Evolutionary conservation across 2,113 vertebrate species (phyloP).

Genomic region (Globicephala melas): DNA sequence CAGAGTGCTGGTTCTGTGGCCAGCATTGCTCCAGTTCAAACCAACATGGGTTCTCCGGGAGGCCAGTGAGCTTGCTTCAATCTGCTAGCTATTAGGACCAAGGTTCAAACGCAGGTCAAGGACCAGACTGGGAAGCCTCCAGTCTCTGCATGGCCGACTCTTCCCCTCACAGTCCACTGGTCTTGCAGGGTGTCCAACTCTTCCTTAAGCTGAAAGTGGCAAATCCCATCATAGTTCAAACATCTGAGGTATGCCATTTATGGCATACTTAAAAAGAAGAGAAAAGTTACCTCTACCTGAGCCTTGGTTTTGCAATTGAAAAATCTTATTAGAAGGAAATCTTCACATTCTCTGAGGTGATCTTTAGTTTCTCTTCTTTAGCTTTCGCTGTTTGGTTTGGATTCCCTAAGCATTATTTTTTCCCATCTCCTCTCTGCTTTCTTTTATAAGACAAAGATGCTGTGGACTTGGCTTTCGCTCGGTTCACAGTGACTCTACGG

Average conservation of each 20-base stretch:
- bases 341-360: conserved; percentile 39
- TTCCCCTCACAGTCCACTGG: not conserved
- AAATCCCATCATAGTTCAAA: not conserved
- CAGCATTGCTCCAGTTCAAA: not conserved
- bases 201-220: not conserved
- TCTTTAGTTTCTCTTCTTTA: conserved; percentile 56
- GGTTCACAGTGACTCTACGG: conserved; percentile 44
- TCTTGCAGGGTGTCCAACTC: conserved; percentile 7
- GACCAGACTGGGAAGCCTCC: conserved; percentile 32
- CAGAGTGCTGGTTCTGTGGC: not conserved
- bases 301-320: conserved; percentile 47
- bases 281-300: not conserved
- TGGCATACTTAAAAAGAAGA: not conserved
- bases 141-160: not conserved
- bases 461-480: conserved; percentile 63
- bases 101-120: conserved; percentile 58
- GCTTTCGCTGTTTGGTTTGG: conserved; percentile 67
- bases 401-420: conserved; percentile 61
- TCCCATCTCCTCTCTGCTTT: conserved; percentile 72
- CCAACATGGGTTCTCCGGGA: conserved; percentile 23
- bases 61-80: conserved; percentile 37
- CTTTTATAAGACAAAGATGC: conserved; percentile 74
- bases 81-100: conserved; percentile 67
- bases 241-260: not conserved
- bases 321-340: conserved; percentile 53